Percentiles rank a stretch among this genome's conserved stretches.
Evolutionary conservation across 2,113 vertebrate species (phyloP).

Genomic region (Chionodraco myersi): DNA sequence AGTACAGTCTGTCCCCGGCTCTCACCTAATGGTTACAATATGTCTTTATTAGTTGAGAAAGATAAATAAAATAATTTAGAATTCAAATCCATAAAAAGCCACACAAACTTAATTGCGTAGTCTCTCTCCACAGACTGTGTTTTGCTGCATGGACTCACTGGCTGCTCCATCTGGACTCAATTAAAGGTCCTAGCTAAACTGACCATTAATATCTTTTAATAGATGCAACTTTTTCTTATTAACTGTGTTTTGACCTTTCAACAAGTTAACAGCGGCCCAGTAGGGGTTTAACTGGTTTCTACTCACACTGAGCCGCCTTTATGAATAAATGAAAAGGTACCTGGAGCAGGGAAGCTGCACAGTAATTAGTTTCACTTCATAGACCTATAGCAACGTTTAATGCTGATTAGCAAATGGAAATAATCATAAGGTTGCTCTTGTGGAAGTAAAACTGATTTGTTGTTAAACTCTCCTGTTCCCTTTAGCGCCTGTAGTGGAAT

Average conservation of each 20-base stretch:
- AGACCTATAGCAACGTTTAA: conserved; percentile 30
- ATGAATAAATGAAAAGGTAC: conserved; percentile 78
- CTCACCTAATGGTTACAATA: not conserved
- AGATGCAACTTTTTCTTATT: conserved; percentile 66
- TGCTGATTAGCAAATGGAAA: conserved; percentile 19
- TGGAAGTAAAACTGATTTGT: conserved; percentile 38
- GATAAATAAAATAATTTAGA: not conserved
- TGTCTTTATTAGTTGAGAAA: not conserved
- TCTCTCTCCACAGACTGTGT: conserved; percentile 5
- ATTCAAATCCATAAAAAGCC: not conserved
- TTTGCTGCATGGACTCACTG: conserved; percentile 18
- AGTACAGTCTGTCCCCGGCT: not conserved
- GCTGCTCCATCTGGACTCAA: conserved; percentile 59
- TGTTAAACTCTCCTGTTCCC: conserved; percentile 11
- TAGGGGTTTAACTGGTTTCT: conserved; percentile 45
- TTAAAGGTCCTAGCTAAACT: conserved; percentile 59
- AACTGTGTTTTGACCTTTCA: conserved; percentile 74
- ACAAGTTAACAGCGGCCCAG: conserved; percentile 55
- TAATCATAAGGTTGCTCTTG: conserved; percentile 2
- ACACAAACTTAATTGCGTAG: not conserved
- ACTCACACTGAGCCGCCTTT: conserved; percentile 59
- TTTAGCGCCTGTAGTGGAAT: conserved; percentile 14
- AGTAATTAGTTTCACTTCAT: conserved; percentile 52
- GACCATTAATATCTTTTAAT: conserved; percentile 69
- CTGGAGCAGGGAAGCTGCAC: conserved; percentile 33